Evolutionary conservation across 2,888 invertebrate genomes (phyloP), one percentile per base, ranked within the genome.

Genomic region (Ceriagrion tenellum): DNA sequence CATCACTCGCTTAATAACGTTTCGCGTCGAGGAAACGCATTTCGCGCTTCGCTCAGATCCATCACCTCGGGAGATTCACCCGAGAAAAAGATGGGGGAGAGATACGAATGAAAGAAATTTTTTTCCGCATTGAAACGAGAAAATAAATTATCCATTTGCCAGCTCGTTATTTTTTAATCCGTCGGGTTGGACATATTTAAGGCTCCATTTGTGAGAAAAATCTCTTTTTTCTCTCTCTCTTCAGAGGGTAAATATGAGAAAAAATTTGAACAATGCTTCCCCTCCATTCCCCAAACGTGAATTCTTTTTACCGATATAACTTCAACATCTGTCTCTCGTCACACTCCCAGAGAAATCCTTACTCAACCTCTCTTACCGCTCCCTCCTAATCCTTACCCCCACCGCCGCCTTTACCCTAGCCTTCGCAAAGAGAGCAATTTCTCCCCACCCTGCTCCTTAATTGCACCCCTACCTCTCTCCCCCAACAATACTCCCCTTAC

Each of bases 131-230:
- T n/a, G 69, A 59, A 59, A 69, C 69, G 81, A 81, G 81, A 81
- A 81, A 81, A 81, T 81, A 81, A 81, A 35, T 81, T 81, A 81
- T 81, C 35, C 81, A 81, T 81, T 81, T 35, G 35, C 35, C 81
- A 13, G 81, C 81, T 81, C 35, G 35, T 81, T 81, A 81, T 81
- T 81, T 81, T 81, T 81, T 81, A 81, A 81, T 81, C 81, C 35
- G 81, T 35, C 35, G 35, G 81, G 81, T 59, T 81, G 81, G 81
- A 81, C 35, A 81, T 81, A 35, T 81, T 81, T 81, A 81, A 81
- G 81, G 35, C 35, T 81, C 81, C 81, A 81, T 81, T 81, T 81
- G 81, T 81, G 81, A 81, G 81, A 0, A 35, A 81, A 30, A 81
- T 35, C 81, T 59, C 20, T 20, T 59, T 59, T 59, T 20, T 81